These are phyloP conservation scores for Perizoma flavofasciatum DNA, from an alignment of 2,888 invertebrate species.

Conservation along the genomic window DNA sequence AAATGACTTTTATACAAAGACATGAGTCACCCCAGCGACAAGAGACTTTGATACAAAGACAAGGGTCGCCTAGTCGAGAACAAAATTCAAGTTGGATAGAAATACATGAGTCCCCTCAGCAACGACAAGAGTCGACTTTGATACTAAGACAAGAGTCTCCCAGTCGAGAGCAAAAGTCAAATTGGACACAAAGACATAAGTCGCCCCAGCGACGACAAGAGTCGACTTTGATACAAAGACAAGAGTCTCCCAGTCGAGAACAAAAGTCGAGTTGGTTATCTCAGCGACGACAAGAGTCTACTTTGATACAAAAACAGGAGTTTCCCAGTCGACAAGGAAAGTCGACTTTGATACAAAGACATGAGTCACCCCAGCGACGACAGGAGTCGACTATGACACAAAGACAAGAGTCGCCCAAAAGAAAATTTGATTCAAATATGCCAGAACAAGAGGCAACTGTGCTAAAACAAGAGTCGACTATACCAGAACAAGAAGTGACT, in stretches of 20 bases:
- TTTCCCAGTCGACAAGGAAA: not conserved
- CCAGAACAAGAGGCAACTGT: slow-evolving; percentile 5
- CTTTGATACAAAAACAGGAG: not conserved
- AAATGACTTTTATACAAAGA: too few species aligned
- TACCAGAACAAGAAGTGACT: not conserved
- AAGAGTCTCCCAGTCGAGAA: too few species aligned
- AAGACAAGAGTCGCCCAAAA: slow-evolving; percentile 2
- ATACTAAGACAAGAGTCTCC: too few species aligned
- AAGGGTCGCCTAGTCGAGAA: not conserved
- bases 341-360: not conserved
- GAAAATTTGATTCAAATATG: not conserved
- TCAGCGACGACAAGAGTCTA: not conserved
- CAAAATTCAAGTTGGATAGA: not conserved
- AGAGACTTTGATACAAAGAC: not conserved
- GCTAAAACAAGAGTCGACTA: slow-evolving; percentile 1
- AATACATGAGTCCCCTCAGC: too few species aligned
- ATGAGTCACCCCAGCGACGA: not conserved
- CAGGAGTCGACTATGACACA: slow-evolving; percentile 5
- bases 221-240: not conserved
- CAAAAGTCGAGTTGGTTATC: too few species aligned
- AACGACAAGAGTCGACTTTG: too few species aligned
- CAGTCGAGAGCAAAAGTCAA: too few species aligned
- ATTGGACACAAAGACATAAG: too few species aligned
- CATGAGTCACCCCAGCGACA: not conserved
- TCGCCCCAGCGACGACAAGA: not conserved